Conservation (phyloP, 1,140 invertebrate genomes). For the Pogonomyrmex californicus region DNA sequence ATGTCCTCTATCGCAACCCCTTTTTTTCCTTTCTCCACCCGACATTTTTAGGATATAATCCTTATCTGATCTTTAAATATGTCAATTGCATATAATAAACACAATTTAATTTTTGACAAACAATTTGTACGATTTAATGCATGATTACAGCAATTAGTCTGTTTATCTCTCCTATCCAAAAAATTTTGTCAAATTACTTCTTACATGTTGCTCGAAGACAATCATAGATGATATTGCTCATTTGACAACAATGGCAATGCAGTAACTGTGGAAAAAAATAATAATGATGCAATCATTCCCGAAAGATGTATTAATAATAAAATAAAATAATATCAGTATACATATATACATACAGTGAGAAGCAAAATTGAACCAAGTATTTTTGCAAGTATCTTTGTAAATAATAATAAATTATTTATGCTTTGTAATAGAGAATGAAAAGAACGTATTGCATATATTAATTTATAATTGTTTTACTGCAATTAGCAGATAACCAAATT, state of each 20-base stretch:
- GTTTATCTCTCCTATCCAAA: neutral
- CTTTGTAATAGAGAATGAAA: no score
- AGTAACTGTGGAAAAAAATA: neutral
- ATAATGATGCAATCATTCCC: neutral
- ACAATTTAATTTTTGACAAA: conserved; percentile 1
- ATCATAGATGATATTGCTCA: neutral
- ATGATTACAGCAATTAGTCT: neutral
- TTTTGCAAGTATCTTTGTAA: no score
- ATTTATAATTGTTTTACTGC: no score
- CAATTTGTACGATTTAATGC: neutral
- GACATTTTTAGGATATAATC: conserved; percentile 86
- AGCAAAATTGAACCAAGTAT: no score
- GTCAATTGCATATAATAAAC: neutral
- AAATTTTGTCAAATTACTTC: neutral
- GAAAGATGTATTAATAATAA: neutral
- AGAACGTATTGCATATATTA: no score
- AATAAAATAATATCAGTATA: neutral
- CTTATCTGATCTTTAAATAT: neutral
- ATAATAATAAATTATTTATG: no score
- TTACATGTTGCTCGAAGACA: neutral
- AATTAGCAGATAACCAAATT: no score
- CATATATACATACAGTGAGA: neutral
- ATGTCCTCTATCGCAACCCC: conserved; percentile 86
- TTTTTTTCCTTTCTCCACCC: conserved; percentile 88
- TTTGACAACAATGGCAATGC: neutral